Evolutionary conservation across 2,888 invertebrate species (phyloP).

Genomic region (Dermolepida albohirtum): DNA sequence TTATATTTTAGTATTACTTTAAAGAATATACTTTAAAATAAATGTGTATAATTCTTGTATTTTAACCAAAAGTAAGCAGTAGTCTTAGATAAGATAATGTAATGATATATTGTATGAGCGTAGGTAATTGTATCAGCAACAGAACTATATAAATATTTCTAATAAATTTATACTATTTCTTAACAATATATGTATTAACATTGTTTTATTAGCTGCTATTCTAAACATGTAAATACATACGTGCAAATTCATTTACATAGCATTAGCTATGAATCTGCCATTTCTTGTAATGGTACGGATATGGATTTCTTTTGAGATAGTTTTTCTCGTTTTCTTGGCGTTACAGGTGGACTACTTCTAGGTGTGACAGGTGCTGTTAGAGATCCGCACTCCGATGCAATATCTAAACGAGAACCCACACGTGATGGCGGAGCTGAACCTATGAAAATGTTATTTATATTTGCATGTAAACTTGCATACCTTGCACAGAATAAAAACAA

Average conservation of each 20-base stretch:
- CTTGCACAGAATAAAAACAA: too few species aligned
- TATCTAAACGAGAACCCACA: constrained; percentile 77
- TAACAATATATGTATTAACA: too few species aligned
- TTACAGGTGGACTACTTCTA: constrained; percentile 79
- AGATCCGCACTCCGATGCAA: constrained; percentile 74
- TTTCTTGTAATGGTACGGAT: constrained; percentile 51
- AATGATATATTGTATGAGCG: too few species aligned
- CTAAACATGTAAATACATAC: constrained; percentile 12
- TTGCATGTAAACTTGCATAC: too few species aligned
- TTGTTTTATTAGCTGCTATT: background rate
- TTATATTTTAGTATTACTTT: too few species aligned
- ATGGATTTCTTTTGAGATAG: constrained; percentile 48
- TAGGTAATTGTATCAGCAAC: too few species aligned
- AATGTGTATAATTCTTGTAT: too few species aligned
- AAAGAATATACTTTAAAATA: too few species aligned
- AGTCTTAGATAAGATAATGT: too few species aligned
- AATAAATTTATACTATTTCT: too few species aligned
- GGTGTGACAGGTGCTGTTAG: constrained; percentile 83
- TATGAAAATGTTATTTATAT: constrained; percentile 51
- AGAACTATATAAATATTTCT: too few species aligned
- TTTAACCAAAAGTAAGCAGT: too few species aligned
- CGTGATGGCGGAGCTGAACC: constrained; percentile 81
- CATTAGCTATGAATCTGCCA: constrained; percentile 52
- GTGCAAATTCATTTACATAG: constrained; percentile 7
- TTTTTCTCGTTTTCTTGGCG: constrained; percentile 69